These are phyloP conservation scores for Lasioglossum calceatum DNA, from an alignment of 2,888 invertebrate species.

Conservation along the genomic window DNA sequence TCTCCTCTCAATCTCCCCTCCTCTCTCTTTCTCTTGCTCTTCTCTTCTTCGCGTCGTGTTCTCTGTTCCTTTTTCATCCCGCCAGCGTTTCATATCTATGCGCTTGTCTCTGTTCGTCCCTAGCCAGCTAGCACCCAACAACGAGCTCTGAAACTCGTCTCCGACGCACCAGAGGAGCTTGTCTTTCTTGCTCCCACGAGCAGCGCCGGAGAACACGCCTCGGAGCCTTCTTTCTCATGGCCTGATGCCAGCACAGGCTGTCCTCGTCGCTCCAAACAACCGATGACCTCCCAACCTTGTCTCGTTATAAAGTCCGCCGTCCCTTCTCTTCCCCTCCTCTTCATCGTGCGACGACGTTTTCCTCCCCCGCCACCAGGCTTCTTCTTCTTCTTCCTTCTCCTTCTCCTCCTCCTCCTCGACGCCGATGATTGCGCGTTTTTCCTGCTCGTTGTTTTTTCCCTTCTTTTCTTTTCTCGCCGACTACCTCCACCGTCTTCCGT, in stretches of 20 bases:
- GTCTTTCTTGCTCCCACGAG: slow-evolving; percentile 28
- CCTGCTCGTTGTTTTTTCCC: slow-evolving; percentile 50
- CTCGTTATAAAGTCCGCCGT: slow-evolving; percentile 72
- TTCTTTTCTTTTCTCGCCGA: slow-evolving; percentile 50
- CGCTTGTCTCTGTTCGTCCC: slow-evolving; percentile 28
- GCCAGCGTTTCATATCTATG: slow-evolving; percentile 46
- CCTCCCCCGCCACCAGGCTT: slow-evolving; percentile 36
- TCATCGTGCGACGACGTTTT: slow-evolving; percentile 34
- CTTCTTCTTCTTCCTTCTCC: neutral
- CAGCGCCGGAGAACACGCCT: slow-evolving; percentile 39
- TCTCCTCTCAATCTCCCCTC: slow-evolving; percentile 38
- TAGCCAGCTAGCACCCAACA: slow-evolving; percentile 1
- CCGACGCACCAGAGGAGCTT: slow-evolving; percentile 53
- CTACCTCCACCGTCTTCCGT: neutral
- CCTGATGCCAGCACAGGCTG: slow-evolving; percentile 66
- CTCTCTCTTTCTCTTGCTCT: neutral
- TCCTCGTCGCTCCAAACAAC: slow-evolving; percentile 66
- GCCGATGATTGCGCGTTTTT: slow-evolving; percentile 62
- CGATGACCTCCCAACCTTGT: slow-evolving; percentile 78
- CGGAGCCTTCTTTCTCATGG: slow-evolving; percentile 75
- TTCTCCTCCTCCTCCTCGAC: neutral
- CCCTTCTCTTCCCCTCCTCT: slow-evolving; percentile 44
- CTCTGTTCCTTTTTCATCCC: slow-evolving; percentile 44
- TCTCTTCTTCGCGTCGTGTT: neutral
- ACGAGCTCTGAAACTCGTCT: slow-evolving; percentile 1